A percentile compares a stretch with the other conserved stretches of the same genome.
phyloP scores from a whole-genome alignment of 2,888 invertebrate genomes.

The Lepidochrysops patricia region DNA sequence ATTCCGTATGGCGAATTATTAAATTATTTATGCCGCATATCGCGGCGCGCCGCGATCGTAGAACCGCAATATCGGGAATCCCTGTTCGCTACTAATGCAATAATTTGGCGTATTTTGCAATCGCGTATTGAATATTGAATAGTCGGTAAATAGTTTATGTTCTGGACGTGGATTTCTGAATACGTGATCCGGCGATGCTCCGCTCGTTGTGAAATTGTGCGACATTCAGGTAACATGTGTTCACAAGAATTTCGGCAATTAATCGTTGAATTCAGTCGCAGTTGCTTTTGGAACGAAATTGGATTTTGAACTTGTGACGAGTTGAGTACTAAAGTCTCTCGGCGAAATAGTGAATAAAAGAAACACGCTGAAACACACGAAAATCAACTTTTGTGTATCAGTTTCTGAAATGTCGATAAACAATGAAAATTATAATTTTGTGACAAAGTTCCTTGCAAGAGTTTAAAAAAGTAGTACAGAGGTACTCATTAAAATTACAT shows the following conservation, averaged over 20 bases:
- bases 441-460: too few species aligned
- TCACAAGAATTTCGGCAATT: neutral
- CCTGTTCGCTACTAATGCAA: slow-evolving; percentile 72
- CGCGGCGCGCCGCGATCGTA: slow-evolving; percentile 63
- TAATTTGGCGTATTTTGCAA: slow-evolving; percentile 75
- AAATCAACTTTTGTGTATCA: too few species aligned
- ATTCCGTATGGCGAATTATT: slow-evolving; percentile 74
- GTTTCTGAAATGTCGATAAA: too few species aligned
- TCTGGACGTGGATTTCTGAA: slow-evolving; percentile 66
- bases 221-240: slow-evolving; percentile 39
- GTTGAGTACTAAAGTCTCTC: neutral
- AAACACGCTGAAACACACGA: neutral
- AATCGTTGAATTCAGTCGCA: neutral
- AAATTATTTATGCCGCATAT: slow-evolving; percentile 74
- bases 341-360: neutral
- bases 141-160: slow-evolving; percentile 73
- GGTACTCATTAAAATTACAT: too few species aligned
- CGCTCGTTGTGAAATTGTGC: slow-evolving; percentile 61
- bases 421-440: too few species aligned
- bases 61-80: slow-evolving; percentile 74
- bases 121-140: slow-evolving; percentile 74
- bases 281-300: neutral
- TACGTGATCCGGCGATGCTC: slow-evolving; percentile 58
- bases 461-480: too few species aligned
- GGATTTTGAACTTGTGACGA: neutral